Evolutionary conservation across 2,797 vertebrate genomes (phyloP).

Genomic region (Eidolon dupreanum): DNA sequence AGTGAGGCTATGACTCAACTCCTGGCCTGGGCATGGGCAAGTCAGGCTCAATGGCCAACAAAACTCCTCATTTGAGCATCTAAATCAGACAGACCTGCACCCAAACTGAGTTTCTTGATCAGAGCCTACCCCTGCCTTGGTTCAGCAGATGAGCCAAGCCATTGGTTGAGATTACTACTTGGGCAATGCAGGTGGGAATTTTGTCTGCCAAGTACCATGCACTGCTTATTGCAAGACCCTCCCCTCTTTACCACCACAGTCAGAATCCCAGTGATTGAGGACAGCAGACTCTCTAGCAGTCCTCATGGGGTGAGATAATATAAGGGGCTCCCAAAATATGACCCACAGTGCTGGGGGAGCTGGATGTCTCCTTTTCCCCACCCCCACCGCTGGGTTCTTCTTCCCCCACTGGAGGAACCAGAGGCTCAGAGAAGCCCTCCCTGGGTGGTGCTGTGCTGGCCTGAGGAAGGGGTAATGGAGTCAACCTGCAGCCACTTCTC

Average conservation of each 20-base stretch:
- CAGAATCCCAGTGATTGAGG: neutral
- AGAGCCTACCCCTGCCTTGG: neutral
- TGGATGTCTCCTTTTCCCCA: neutral
- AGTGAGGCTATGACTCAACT: neutral
- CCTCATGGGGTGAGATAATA: neutral
- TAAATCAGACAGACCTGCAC: neutral
- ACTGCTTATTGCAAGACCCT: neutral
- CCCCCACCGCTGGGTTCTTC: too few species aligned
- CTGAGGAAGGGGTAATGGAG: neutral
- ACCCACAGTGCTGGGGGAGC: neutral
- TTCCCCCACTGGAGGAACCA: neutral
- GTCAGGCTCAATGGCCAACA: neutral
- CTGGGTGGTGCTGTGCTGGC: too few species aligned
- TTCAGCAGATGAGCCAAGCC: neutral
- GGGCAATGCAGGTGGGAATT: neutral
- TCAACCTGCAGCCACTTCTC: neutral
- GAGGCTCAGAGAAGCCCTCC: neutral
- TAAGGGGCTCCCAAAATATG: neutral
- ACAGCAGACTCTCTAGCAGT: neutral
- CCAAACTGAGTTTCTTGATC: neutral
- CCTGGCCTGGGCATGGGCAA: neutral
- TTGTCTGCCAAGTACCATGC: neutral
- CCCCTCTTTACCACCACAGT: neutral
- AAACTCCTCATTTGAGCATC: neutral
- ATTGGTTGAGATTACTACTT: too few species aligned